These are phyloP conservation scores for Murina feae DNA, from an alignment of 2,113 vertebrate species.

Conservation along the genomic window DNA sequence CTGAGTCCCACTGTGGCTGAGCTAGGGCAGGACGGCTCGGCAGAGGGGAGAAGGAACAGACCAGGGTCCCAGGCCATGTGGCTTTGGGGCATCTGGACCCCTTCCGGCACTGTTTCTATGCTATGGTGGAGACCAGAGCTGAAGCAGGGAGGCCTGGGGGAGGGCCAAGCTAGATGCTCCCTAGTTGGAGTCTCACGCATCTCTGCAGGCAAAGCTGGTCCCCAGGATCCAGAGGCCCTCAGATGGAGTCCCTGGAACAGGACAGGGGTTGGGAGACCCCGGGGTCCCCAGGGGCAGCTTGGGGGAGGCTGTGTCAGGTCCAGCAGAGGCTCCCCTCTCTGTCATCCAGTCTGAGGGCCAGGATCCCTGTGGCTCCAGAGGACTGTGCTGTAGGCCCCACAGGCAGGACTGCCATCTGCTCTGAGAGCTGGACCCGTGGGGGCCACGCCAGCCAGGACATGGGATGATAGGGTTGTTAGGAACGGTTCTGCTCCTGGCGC, in stretches of 20 bases:
- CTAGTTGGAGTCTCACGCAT: not conserved
- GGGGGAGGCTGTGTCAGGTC: no score
- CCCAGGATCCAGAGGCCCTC: not conserved
- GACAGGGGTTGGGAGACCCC: not conserved
- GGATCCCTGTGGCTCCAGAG: not conserved
- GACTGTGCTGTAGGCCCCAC: not conserved
- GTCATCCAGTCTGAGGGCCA: not conserved
- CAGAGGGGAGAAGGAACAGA: not conserved
- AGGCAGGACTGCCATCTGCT: not conserved
- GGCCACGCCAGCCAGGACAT: rapidly evolving
- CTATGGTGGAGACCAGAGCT: not conserved
- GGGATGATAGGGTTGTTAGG: not conserved
- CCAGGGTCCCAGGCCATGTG: not conserved
- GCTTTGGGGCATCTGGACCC: not conserved
- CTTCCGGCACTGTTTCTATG: not conserved
- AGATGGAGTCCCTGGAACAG: not conserved
- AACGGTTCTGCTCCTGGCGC: not conserved
- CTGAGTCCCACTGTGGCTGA: not conserved
- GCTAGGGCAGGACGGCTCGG: not conserved
- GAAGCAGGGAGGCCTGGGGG: not conserved
- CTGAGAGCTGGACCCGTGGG: not conserved
- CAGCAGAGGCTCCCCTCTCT: not conserved
- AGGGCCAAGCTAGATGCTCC: not conserved
- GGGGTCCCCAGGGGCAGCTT: no score
- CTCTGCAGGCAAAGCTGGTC: not conserved